Conservation (phyloP, 2,888 invertebrate species). For the Cataglyphis altisquamis region DNA sequence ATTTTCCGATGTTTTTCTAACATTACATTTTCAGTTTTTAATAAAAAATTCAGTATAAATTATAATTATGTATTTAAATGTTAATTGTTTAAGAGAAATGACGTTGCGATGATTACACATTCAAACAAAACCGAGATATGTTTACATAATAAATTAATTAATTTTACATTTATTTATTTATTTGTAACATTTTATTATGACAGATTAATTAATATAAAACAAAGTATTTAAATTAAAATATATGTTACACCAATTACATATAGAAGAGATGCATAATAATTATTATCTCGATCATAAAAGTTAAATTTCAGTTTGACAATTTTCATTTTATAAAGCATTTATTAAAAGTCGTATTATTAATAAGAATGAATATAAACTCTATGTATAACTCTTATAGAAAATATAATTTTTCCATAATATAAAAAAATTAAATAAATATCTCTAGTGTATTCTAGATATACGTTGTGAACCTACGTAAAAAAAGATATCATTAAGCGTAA, state of each 20-base stretch:
- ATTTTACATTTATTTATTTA: background rate
- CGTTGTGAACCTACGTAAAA: background rate
- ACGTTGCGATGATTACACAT: background rate
- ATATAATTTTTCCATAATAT: background rate
- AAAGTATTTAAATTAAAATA: background rate
- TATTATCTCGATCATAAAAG: background rate
- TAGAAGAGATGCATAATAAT: background rate
- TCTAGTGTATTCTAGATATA: background rate
- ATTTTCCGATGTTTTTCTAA: background rate
- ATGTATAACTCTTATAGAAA: background rate
- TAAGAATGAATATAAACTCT: background rate
- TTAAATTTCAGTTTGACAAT: background rate
- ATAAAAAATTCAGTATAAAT: background rate
- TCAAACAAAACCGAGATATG: background rate
- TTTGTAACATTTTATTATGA: background rate
- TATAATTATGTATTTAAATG: background rate
- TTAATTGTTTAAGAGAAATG: background rate
- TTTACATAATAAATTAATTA: background rate
- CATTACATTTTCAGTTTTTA: background rate
- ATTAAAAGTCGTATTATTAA: background rate
- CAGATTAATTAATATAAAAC: background rate
- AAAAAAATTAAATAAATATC: background rate
- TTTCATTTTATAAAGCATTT: background rate
- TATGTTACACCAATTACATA: background rate
- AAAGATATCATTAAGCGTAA: background rate